These are phyloP conservation scores for Brachylomia viminalis DNA, from an alignment of 2,888 invertebrate genomes.

Conservation along the genomic window DNA sequence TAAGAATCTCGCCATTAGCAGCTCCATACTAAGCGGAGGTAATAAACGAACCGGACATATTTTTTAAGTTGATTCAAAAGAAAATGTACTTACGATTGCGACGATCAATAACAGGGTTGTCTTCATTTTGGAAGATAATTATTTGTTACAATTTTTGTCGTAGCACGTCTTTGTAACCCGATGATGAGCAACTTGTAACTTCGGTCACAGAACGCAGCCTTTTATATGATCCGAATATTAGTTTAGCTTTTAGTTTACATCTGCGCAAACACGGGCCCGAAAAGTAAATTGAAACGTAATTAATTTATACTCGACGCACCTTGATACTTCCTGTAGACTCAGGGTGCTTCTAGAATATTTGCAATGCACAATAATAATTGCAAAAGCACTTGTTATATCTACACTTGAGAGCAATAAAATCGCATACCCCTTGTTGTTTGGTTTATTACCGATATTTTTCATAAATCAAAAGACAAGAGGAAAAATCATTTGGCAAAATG, in stretches of 20 bases:
- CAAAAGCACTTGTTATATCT: background rate
- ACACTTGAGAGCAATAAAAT: too few species aligned
- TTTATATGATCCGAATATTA: conserved; percentile 38
- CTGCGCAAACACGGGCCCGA: conserved; percentile 9
- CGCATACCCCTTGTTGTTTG: too few species aligned
- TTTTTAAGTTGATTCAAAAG: too few species aligned
- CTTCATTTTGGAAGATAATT: conserved; percentile 12
- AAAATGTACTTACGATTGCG: conserved; percentile 34
- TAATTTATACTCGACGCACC: background rate
- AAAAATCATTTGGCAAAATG: too few species aligned
- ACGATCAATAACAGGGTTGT: background rate
- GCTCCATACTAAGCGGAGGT: background rate
- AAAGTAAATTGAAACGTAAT: conserved; percentile 8
- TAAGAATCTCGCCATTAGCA: background rate
- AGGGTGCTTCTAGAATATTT: conserved; percentile 9
- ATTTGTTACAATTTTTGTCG: background rate
- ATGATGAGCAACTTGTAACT: conserved; percentile 9
- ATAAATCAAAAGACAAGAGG: too few species aligned
- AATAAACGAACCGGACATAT: background rate
- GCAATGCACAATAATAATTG: background rate
- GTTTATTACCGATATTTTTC: too few species aligned
- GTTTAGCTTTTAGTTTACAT: conserved; percentile 7
- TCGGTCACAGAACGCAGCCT: conserved; percentile 7
- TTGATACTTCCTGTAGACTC: conserved; percentile 25
- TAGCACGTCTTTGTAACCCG: conserved; percentile 9